Evolutionary conservation across 2,888 invertebrate genomes (phyloP).

Genomic region (Colletes collaris): DNA sequence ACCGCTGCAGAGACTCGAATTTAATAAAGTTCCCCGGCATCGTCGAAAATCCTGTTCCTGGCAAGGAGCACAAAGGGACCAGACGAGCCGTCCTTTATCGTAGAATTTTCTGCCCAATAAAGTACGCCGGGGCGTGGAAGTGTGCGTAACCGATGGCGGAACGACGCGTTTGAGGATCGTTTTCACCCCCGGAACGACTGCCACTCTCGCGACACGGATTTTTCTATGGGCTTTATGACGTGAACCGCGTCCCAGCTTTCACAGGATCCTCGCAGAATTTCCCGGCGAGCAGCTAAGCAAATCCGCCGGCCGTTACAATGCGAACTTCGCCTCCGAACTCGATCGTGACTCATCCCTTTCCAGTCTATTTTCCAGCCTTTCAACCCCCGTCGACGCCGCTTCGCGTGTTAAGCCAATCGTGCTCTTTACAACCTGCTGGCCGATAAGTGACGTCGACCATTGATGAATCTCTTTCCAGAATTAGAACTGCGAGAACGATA

Average conservation of each 20-base stretch:
- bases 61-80: slow-evolving; percentile 51
- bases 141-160: slow-evolving; percentile 53
- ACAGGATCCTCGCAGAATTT: slow-evolving; percentile 37
- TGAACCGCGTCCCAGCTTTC: slow-evolving; percentile 39
- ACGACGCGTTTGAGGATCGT: slow-evolving; percentile 62
- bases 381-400: too few relatives aligned
- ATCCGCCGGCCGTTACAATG: slow-evolving; percentile 11
- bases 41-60: slow-evolving; percentile 19
- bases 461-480: too few relatives aligned
- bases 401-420: too few relatives aligned
- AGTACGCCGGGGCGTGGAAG: slow-evolving; percentile 70
- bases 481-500: too few relatives aligned
- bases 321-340: not conserved
- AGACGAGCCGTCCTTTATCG: slow-evolving; percentile 78
- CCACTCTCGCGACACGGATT: slow-evolving; percentile 46
- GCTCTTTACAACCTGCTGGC: too few relatives aligned
- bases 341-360: slow-evolving; percentile 6
- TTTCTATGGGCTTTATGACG: slow-evolving; percentile 77
- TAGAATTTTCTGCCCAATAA: slow-evolving; percentile 82
- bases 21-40: slow-evolving; percentile 51
- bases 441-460: too few relatives aligned
- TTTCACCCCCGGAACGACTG: slow-evolving; percentile 46
- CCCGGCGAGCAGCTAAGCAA: slow-evolving; percentile 3
- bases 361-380: too few relatives aligned
- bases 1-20: slow-evolving; percentile 38